Conservation (phyloP, 1,140 invertebrate genomes). For the Papilio glaucus region DNA sequence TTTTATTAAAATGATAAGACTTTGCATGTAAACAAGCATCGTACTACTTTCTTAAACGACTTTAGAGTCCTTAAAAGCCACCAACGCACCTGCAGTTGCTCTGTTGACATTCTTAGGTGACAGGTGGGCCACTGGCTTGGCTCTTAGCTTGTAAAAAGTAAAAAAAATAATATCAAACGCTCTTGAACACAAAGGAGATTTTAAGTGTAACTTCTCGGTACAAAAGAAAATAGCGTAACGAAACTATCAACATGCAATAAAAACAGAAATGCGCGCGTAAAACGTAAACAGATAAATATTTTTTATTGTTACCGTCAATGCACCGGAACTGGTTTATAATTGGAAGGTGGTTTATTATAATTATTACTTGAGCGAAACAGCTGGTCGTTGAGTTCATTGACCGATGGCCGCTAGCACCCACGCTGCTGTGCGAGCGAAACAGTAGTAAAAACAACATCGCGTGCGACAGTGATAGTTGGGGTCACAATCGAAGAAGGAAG, state of each 20-base stretch:
- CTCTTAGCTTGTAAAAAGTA: too few relatives aligned
- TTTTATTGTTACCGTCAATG: neutral
- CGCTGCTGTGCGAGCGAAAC: slow-evolving; percentile 48
- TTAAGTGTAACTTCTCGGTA: neutral
- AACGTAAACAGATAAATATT: neutral
- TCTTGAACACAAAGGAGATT: neutral
- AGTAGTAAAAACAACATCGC: slow-evolving; percentile 38
- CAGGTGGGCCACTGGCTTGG: neutral
- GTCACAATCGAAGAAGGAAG: slow-evolving; percentile 55
- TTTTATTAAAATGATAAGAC: too few relatives aligned
- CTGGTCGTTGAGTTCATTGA: slow-evolving; percentile 62
- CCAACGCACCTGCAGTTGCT: neutral
- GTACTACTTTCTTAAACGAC: too few relatives aligned
- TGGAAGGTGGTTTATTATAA: slow-evolving; percentile 39
- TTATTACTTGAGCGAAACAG: slow-evolving; percentile 62
- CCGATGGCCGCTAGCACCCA: slow-evolving; percentile 61
- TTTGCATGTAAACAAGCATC: too few relatives aligned
- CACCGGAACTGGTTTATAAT: slow-evolving; percentile 24
- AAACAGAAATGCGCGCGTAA: neutral
- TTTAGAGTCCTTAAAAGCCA: too few relatives aligned
- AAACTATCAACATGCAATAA: too few relatives aligned
- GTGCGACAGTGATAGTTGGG: slow-evolving; percentile 47
- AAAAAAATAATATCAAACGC: too few relatives aligned
- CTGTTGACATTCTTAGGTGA: neutral
- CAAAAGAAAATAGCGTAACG: neutral